phyloP scores from a whole-genome alignment of 92 coral and sea anemone genomes.

The Hydrozoanthus gracilis region DNA sequence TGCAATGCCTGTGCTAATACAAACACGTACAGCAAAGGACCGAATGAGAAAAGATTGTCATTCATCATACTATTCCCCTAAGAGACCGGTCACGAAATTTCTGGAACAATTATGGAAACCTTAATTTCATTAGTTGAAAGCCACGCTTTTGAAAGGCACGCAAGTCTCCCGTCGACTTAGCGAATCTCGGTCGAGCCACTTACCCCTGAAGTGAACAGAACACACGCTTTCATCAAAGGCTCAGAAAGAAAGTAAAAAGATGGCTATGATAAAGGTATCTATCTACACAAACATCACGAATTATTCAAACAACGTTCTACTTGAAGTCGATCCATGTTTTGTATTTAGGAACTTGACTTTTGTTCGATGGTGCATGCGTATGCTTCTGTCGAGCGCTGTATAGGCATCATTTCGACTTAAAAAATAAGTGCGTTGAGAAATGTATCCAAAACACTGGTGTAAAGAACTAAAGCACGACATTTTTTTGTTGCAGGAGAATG shows the following conservation, averaged over 20 bases:
- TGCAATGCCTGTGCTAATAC: conserved; percentile 71
- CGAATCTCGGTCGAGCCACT: not conserved
- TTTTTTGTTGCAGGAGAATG: conserved; percentile 74
- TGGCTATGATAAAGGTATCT: conserved; percentile 27
- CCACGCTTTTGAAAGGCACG: not conserved
- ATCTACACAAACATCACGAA: not conserved
- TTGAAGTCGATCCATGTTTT: not conserved
- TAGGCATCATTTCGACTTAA: no score
- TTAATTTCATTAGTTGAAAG: not conserved
- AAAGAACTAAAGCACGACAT: not conserved
- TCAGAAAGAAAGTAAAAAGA: not conserved
- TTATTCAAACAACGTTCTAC: conserved; percentile 31
- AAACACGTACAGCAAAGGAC: conserved; percentile 47
- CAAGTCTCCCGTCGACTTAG: not conserved
- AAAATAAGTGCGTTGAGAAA: no score
- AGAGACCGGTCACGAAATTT: conserved; percentile 36
- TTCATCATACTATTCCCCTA: conserved; percentile 15
- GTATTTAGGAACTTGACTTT: conserved; percentile 21
- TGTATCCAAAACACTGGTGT: not conserved
- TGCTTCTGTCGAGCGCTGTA: no score
- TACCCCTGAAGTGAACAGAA: conserved; percentile 11
- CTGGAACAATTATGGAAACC: not conserved
- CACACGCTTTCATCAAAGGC: not conserved
- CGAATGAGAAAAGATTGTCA: conserved; percentile 56
- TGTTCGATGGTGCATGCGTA: not conserved